Evolutionary conservation across 2,113 vertebrate species (phyloP).

Genomic region (Nothoprocta pentlandii): DNA sequence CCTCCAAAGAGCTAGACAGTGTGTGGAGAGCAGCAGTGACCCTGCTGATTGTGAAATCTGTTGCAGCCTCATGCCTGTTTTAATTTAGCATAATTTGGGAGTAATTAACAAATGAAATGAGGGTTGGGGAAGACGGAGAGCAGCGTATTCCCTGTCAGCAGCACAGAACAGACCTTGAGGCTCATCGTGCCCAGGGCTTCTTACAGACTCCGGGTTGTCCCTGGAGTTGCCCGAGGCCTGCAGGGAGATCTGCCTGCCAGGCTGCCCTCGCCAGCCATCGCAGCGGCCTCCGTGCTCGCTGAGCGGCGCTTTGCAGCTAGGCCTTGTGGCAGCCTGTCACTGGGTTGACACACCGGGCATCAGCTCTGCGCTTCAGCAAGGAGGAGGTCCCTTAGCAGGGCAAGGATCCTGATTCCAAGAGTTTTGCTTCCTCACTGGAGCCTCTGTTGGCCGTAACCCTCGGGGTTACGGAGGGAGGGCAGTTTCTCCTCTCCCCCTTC

Average conservation of each 20-base stretch:
- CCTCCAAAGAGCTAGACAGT: background rate
- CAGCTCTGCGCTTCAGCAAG: background rate
- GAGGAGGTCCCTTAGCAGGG: background rate
- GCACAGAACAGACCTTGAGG: background rate
- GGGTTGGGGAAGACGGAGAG: background rate
- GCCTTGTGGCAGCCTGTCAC: background rate
- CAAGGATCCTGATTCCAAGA: background rate
- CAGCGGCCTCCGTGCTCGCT: background rate
- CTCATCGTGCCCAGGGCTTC: background rate
- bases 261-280: background rate
- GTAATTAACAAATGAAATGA: background rate
- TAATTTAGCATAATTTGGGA: background rate
- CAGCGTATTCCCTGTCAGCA: background rate
- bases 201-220: rapidly evolving
- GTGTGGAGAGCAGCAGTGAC: background rate
- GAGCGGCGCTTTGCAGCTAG: too few species aligned
- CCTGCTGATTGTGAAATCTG: background rate
- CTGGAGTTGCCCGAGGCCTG: background rate
- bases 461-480: background rate
- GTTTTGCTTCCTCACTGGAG: background rate
- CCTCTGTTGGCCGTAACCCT: background rate
- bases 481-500: background rate
- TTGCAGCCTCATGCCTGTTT: background rate
- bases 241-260: background rate
- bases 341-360: background rate